Evolutionary conservation across 2,888 invertebrate genomes (phyloP).

Genomic region (Polylopha cassiicola): DNA sequence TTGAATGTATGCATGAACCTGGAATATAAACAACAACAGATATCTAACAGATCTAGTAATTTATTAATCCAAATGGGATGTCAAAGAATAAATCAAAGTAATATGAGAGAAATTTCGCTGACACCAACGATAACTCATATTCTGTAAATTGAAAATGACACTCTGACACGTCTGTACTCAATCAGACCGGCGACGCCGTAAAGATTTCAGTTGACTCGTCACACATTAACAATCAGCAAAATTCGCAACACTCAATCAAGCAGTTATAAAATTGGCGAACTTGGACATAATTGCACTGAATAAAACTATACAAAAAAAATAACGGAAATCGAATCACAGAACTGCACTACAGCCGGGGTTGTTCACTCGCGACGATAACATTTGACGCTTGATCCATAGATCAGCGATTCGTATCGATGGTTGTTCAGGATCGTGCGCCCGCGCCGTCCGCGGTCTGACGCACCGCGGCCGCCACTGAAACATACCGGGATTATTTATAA

Average conservation of each 20-base stretch:
- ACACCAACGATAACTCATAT: constrained; percentile 44
- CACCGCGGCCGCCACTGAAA: constrained; percentile 73
- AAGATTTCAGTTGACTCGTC: constrained; percentile 37
- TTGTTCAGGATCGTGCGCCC: constrained; percentile 68
- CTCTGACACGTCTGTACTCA: constrained; percentile 49
- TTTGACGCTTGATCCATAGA: constrained; percentile 31
- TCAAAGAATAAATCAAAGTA: constrained; percentile 40
- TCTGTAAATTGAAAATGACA: constrained; percentile 47
- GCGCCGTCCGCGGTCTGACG: constrained; percentile 74
- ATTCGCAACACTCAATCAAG: too few species aligned
- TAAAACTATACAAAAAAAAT: too few species aligned
- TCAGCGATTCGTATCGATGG: constrained; percentile 61
- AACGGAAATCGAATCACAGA: constrained; percentile 6
- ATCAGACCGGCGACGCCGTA: constrained; percentile 39
- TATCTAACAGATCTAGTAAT: constrained; percentile 29
- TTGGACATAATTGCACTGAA: too few species aligned
- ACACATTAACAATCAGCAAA: constrained; percentile 25
- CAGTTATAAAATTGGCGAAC: too few species aligned
- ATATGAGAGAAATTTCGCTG: constrained; percentile 37
- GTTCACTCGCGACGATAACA: constrained; percentile 32
- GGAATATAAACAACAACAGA: constrained; percentile 18
- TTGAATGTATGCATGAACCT: constrained; percentile 41
- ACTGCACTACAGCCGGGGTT: constrained; percentile 32
- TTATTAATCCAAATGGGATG: constrained; percentile 33
- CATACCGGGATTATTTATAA: constrained; percentile 74